Conservation (phyloP, 2,888 invertebrate genomes). For the Therioaphis trifolii region DNA sequence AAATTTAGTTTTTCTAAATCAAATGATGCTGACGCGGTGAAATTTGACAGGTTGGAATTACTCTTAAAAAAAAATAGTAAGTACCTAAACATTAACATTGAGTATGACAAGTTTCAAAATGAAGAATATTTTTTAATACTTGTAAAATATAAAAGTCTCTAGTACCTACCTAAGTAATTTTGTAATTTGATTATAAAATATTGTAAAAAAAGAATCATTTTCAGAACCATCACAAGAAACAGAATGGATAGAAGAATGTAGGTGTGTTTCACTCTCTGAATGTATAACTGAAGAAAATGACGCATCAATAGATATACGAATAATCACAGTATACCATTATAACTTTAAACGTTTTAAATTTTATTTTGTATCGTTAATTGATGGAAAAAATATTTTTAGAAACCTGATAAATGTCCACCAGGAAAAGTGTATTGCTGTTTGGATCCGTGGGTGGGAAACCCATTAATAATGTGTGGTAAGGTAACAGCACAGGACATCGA, state of each 20-base stretch:
- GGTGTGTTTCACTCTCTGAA: constrained; percentile 25
- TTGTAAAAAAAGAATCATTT: constrained; percentile 21
- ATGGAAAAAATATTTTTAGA: not conserved
- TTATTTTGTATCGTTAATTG: too few species aligned
- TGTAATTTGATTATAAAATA: too few species aligned
- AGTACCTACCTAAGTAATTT: too few species aligned
- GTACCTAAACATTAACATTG: too few species aligned
- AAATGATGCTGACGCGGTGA: not conserved
- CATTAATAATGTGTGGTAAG: constrained; percentile 40
- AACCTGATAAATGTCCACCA: constrained; percentile 53
- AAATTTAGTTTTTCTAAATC: constrained; percentile 7
- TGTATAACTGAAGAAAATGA: constrained; percentile 25
- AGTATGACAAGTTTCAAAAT: too few species aligned
- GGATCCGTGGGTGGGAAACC: constrained; percentile 41
- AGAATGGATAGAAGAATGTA: constrained; percentile 59
- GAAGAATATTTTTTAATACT: too few species aligned
- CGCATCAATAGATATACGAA: constrained; percentile 52
- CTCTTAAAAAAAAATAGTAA: constrained; percentile 48
- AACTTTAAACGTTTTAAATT: not conserved
- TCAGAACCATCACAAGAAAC: constrained; percentile 15
- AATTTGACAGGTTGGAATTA: constrained; percentile 44
- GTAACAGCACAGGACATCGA: constrained; percentile 27
- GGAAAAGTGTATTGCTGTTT: constrained; percentile 49
- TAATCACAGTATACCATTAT: constrained; percentile 42
- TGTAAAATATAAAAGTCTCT: too few species aligned